A percentile compares a stretch with the other conserved stretches of the same genome.
Conservation (phyloP, 2,113 vertebrate genomes). For the Colius striatus region DNA sequence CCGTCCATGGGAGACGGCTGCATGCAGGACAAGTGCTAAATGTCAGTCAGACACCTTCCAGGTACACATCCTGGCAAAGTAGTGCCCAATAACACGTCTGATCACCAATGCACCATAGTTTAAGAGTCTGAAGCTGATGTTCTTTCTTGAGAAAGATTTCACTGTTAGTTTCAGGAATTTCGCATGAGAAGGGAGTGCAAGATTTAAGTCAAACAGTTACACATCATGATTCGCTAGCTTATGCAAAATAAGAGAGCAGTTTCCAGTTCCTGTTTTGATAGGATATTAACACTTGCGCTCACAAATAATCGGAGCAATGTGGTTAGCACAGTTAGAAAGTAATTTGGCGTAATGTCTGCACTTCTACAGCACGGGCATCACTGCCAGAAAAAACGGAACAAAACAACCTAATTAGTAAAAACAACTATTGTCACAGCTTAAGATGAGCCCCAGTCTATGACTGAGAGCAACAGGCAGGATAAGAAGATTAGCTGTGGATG, state of each 20-base stretch:
- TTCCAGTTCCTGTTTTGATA: neutral
- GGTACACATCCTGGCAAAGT: accelerated
- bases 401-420: neutral
- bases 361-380: neutral
- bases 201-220: neutral
- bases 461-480: neutral
- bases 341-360: neutral
- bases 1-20: accelerated
- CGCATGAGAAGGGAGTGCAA: neutral
- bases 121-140: neutral
- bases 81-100: neutral
- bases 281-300: neutral
- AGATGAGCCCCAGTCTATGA: neutral
- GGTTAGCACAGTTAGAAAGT: neutral
- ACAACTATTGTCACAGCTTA: neutral
- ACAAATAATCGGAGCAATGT: neutral
- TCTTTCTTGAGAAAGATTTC: neutral
- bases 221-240: neutral
- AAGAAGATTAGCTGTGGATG: neutral
- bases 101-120: neutral
- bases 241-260: neutral
- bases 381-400: neutral
- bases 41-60: neutral
- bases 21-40: neutral
- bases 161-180: neutral